A percentile compares a stretch with the other conserved stretches of the same genome.
Conservation (phyloP, 2,797 vertebrate genomes). For the Euthynnus affinis region DNA sequence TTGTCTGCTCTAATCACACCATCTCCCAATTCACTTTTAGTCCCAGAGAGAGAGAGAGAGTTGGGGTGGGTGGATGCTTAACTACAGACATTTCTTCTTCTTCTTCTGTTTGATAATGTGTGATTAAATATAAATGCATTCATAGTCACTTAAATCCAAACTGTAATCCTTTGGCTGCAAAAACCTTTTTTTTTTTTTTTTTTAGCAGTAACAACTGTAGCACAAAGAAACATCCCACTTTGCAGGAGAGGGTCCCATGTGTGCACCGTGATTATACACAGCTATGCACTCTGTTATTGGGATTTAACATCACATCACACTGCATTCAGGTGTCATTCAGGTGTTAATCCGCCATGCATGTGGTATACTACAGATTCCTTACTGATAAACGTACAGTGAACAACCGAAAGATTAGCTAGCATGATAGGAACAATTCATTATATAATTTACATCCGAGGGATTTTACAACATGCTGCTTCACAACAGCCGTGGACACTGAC, state of each 20-base stretch:
- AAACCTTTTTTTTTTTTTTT: too few species aligned
- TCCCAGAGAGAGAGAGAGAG: conserved; percentile 33
- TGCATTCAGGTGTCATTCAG: background rate
- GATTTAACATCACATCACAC: background rate
- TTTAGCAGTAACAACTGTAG: too few species aligned
- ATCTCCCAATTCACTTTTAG: conserved; percentile 71
- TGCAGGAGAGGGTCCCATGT: background rate
- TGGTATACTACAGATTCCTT: background rate
- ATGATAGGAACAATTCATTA: background rate
- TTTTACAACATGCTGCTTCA: too few species aligned
- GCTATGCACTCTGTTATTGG: too few species aligned
- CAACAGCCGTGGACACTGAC: too few species aligned
- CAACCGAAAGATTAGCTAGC: background rate
- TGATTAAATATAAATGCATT: background rate
- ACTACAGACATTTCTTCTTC: conserved; percentile 17
- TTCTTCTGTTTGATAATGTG: background rate
- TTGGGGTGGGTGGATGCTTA: background rate
- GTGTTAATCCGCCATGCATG: background rate
- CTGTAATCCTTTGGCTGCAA: background rate
- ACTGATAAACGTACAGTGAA: background rate
- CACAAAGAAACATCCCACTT: background rate
- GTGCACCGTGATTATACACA: too few species aligned
- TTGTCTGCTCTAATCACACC: conserved; percentile 71
- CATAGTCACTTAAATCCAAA: background rate
- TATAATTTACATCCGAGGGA: background rate